These are phyloP conservation scores for Anoura caudifer DNA, from an alignment of 2,113 vertebrate genomes.

Conservation along the genomic window DNA sequence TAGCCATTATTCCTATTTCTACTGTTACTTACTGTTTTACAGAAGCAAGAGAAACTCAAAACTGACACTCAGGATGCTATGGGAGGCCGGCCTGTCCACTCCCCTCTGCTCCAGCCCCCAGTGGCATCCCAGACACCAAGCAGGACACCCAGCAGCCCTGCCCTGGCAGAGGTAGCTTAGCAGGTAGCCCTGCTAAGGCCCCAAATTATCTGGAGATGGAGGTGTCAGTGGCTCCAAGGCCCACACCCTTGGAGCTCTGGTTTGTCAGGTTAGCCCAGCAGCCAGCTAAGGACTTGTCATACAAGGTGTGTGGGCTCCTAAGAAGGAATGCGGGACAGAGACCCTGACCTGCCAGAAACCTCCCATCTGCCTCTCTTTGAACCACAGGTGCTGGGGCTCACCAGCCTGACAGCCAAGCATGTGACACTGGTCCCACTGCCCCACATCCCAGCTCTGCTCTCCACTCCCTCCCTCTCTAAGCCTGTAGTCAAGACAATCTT, in stretches of 20 bases:
- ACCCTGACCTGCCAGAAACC: not conserved
- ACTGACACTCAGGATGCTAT: not conserved
- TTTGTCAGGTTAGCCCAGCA: constrained; percentile 57
- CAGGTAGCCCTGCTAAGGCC: not conserved
- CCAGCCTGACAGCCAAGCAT: not conserved
- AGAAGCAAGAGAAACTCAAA: not conserved
- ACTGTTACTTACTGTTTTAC: not conserved
- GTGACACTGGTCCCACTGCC: not conserved
- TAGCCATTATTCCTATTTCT: not conserved
- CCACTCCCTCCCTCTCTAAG: not conserved
- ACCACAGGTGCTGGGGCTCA: not conserved
- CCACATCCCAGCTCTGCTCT: not conserved
- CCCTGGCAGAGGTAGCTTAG: not conserved
- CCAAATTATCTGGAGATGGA: not conserved
- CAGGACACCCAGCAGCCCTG: not conserved
- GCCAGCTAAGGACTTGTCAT: not conserved
- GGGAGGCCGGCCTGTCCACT: not conserved
- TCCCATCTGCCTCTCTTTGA: not conserved
- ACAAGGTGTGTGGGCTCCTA: constrained; percentile 19
- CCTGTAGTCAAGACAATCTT: not conserved
- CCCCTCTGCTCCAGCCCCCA: not conserved
- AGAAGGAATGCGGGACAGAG: not conserved
- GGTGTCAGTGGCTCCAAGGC: not conserved
- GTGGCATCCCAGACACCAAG: not conserved
- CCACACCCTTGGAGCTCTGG: constrained; percentile 42